Percentiles rank a stretch among this genome's conserved stretches.
Conservation (phyloP, 2,113 vertebrate genomes). For the Chionis minor region DNA sequence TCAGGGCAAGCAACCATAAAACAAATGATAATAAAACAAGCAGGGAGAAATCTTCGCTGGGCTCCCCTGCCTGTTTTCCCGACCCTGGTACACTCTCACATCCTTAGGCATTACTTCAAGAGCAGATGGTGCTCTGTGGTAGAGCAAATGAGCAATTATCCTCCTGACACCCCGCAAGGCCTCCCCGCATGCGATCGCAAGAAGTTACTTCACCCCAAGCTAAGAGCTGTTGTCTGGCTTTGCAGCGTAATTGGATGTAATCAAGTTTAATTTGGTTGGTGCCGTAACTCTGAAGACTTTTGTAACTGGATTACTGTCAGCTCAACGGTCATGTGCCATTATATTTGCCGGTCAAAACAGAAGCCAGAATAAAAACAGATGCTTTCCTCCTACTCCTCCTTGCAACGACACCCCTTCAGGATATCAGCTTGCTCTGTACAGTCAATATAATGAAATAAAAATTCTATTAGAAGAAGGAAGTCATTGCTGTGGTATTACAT, state of each 20-base stretch:
- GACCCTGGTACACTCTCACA: background rate
- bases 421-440: slow-evolving; percentile 38
- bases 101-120: slow-evolving; percentile 42
- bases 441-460: slow-evolving; percentile 59
- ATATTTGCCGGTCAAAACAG: slow-evolving; percentile 74
- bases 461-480: slow-evolving; percentile 67
- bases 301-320: slow-evolving; percentile 77
- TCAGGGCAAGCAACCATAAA: background rate
- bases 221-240: slow-evolving; percentile 78
- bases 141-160: slow-evolving; percentile 62
- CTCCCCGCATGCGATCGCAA: slow-evolving; percentile 50
- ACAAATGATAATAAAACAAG: background rate
- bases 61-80: background rate
- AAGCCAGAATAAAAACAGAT: slow-evolving; percentile 79
- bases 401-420: slow-evolving; percentile 56
- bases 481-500: background rate
- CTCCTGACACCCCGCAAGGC: slow-evolving; percentile 67
- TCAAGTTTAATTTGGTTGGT: slow-evolving; percentile 77
- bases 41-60: background rate
- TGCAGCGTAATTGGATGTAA: slow-evolving; percentile 80
- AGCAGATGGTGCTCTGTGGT: slow-evolving; percentile 68
- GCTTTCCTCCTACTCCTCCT: slow-evolving; percentile 16
- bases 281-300: slow-evolving; percentile 77
- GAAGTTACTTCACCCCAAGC: slow-evolving; percentile 73
- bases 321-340: slow-evolving; percentile 78